phyloP scores from a whole-genome alignment of 2,113 vertebrate genomes.

The Uria aalge region DNA sequence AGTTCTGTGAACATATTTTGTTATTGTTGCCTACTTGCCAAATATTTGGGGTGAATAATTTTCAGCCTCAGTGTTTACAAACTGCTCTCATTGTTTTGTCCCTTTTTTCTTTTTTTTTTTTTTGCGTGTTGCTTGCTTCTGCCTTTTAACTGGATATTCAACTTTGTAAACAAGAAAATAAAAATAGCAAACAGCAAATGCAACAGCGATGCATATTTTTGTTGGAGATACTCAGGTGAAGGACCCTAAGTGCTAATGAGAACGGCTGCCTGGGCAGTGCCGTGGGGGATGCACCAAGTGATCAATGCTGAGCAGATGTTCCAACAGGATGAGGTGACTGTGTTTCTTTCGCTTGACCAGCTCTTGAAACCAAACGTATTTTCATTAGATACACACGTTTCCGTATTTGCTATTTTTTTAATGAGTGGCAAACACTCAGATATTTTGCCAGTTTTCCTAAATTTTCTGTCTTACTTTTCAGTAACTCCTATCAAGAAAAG shows the following conservation, averaged over 20 bases:
- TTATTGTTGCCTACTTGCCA: background rate
- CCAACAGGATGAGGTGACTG: background rate
- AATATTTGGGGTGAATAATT: slow-evolving; percentile 10
- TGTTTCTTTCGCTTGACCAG: background rate
- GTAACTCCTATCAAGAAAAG: background rate
- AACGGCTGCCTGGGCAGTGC: background rate
- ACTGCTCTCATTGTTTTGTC: background rate
- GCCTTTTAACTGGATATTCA: background rate
- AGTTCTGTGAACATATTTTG: background rate
- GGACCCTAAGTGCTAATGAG: background rate
- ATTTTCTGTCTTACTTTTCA: background rate
- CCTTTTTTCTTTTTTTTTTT: too few relatives aligned
- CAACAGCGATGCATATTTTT: background rate
- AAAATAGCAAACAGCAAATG: background rate
- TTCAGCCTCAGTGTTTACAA: slow-evolving; percentile 16
- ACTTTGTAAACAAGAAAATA: background rate
- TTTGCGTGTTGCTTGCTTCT: background rate
- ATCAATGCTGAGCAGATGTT: background rate
- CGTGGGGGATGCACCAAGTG: rapidly evolving
- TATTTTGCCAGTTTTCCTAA: background rate
- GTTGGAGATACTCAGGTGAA: background rate
- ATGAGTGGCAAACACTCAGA: background rate
- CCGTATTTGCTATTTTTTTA: background rate
- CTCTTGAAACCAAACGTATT: background rate
- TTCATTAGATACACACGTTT: background rate